phyloP scores from a whole-genome alignment of 2,113 vertebrate genomes.

The Pachyramphus minor region DNA sequence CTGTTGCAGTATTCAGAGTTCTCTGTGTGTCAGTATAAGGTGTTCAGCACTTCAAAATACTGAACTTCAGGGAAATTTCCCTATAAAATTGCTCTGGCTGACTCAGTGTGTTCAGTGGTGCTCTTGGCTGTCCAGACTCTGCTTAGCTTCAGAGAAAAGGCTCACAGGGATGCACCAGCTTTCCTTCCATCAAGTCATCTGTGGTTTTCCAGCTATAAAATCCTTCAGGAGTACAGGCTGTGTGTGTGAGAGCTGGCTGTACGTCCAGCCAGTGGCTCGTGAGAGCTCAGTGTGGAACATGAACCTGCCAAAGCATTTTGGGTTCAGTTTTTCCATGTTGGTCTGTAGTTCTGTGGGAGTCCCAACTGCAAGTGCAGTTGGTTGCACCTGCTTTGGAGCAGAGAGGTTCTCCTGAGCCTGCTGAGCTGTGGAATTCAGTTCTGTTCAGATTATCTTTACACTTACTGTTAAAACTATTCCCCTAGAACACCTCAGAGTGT shows the following conservation, averaged over 20 bases:
- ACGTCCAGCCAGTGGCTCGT: neutral
- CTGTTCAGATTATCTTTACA: neutral
- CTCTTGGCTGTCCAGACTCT: neutral
- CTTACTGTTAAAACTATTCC: neutral
- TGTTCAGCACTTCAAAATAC: neutral
- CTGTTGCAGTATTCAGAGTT: neutral
- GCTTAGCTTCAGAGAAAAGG: neutral
- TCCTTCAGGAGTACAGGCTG: neutral
- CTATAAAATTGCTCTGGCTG: neutral
- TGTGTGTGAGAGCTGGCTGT: neutral
- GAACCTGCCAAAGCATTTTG: neutral
- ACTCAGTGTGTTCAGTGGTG: neutral
- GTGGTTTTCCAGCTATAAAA: neutral
- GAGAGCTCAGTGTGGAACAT: neutral
- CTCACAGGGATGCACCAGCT: neutral
- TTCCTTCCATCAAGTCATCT: fast-evolving
- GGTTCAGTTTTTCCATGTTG: neutral
- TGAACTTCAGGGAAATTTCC: neutral
- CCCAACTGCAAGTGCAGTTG: neutral
- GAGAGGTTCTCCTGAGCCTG: neutral
- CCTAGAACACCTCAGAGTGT: conserved; percentile 76
- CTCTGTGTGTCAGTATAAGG: neutral
- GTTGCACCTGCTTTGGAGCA: neutral
- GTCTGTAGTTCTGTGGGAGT: neutral
- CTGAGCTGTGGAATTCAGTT: neutral